Evolutionary conservation across 2,888 invertebrate species (phyloP), one percentile per base, ranked within the genome.

Genomic region (Endotricha flammealis): DNA sequence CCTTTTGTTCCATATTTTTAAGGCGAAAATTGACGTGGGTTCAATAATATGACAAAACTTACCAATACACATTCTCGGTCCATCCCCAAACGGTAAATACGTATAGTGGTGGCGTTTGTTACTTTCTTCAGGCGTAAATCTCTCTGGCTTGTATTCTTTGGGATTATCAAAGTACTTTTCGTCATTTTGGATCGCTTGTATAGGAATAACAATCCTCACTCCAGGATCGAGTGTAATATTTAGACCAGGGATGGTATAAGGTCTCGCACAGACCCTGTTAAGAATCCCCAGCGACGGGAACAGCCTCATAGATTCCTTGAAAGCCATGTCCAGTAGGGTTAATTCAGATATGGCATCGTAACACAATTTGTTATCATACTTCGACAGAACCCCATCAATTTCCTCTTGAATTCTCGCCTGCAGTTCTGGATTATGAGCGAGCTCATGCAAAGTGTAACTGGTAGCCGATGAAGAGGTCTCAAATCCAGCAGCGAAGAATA

Each of bases 401-500:
- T 87, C 75, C 1, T 59, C 49, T 35, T 76, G 75, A 23, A 78
- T 50, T 31, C 62, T 68, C 10, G 42, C 41, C 39, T 86, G 87
- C 13, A 70, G 52, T 4, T 81, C 71, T 1, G 72, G 76, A 36
- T 86, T 50, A 22, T 56, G 69, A 0, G 87, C 83, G 0, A 87
- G 57, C 39, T 75, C 62, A 36, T 81, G 77, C 10, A 81, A 50
- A 7, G 65, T 59, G 33, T 55, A 78, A 37, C 78, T 79, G 1
- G 82, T 71, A 1, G 78, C 67, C 0, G 77, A 76, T 0, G 87
- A 80, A 0, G 83, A 80, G 0, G 87, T 85, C 45, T 86, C 85
- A 22, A 79, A 86, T 2, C 87, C 87, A n/a, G 83, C 87, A 4
- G 60, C 67, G 16, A 81, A 80, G 46, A 80, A 80, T 7, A 79